These are phyloP conservation scores for Neoscelio sp. DNA, from an alignment of 2,888 invertebrate species.

Conservation along the genomic window DNA sequence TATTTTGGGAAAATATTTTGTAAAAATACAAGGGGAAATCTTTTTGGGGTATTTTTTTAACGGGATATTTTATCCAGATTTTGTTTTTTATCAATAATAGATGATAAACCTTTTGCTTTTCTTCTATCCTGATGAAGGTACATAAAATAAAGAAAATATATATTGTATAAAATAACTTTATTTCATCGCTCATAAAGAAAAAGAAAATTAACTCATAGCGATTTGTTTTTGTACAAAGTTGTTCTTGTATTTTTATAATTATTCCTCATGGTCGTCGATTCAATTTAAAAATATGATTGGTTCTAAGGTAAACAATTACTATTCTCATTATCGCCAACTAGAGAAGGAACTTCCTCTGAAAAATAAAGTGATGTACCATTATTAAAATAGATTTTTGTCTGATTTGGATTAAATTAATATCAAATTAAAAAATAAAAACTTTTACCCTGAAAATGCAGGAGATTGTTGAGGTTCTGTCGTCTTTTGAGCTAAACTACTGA, in stretches of 20 bases:
- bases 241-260: neutral
- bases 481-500: conserved; percentile 76
- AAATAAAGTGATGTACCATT: conserved; percentile 42
- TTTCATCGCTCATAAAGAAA: too few species aligned
- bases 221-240: conserved; percentile 23
- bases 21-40: too few species aligned
- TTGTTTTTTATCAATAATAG: too few species aligned
- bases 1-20: too few species aligned
- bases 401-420: conserved; percentile 17
- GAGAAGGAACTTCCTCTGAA: conserved; percentile 80
- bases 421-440: conserved; percentile 22
- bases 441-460: conserved; percentile 78
- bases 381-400: neutral
- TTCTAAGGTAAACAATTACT: neutral
- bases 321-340: conserved; percentile 78
- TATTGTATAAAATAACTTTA: conserved; percentile 4
- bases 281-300: neutral
- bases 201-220: too few species aligned
- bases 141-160: too few species aligned
- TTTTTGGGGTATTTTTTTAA: too few species aligned
- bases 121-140: too few species aligned
- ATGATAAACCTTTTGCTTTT: too few species aligned
- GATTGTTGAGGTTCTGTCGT: conserved; percentile 76
- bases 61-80: too few species aligned
- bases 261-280: too few species aligned